phyloP scores from a whole-genome alignment of 2,113 vertebrate genomes.

The Trochalopteron elliotii region DNA sequence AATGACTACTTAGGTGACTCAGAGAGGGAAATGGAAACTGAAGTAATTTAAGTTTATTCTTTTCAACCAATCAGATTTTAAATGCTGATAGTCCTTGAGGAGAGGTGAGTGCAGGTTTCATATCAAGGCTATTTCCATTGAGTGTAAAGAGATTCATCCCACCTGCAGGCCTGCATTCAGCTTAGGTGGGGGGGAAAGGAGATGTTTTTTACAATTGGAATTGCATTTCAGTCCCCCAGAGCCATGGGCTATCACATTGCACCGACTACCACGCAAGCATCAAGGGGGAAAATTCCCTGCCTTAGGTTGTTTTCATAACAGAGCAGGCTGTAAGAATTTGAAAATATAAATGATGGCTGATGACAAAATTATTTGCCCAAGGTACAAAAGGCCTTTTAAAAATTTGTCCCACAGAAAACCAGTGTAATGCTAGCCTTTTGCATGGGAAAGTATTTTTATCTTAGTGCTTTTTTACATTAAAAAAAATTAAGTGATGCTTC shows the following conservation, averaged over 20 bases:
- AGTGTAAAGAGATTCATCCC: neutral
- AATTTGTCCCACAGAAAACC: neutral
- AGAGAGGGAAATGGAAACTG: neutral
- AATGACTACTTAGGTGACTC: neutral
- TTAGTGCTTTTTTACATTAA: neutral
- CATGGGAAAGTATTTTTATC: neutral
- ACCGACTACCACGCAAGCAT: neutral
- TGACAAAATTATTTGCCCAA: neutral
- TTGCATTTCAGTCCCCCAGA: neutral
- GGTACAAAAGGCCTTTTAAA: neutral
- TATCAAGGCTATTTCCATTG: neutral
- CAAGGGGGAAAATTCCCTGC: neutral
- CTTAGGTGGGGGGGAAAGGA: neutral
- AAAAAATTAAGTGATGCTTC: neutral
- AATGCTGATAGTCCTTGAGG: neutral
- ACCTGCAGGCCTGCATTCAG: neutral
- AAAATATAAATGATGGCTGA: neutral
- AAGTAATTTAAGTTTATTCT: neutral
- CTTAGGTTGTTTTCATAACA: neutral
- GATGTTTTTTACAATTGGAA: neutral
- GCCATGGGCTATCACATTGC: neutral
- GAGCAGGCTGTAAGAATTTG: neutral
- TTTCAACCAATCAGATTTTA: neutral
- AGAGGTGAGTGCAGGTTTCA: neutral
- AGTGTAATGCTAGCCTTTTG: neutral